Evolutionary conservation across 2,888 invertebrate genomes (phyloP).

Genomic region (Geophilus truncorum): DNA sequence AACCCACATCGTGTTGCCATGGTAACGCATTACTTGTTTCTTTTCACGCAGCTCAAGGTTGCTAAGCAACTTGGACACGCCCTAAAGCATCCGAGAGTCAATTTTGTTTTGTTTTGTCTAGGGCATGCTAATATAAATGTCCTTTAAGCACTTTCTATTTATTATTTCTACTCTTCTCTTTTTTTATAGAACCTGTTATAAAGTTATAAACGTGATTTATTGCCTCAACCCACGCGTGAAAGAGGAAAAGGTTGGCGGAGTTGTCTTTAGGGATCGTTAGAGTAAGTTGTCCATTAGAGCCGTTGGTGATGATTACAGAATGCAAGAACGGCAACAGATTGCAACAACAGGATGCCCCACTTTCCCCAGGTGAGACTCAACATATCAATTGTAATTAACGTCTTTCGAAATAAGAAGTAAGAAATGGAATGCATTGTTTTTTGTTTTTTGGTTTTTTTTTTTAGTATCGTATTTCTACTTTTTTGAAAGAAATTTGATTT

Average conservation of each 20-base stretch:
- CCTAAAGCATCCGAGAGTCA: neutral
- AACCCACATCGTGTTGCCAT: neutral
- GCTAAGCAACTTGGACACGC: neutral
- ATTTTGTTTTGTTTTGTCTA: neutral
- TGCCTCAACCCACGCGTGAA: no score
- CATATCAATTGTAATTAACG: neutral
- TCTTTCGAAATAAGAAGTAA: neutral
- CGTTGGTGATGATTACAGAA: neutral
- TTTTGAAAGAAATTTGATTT: no score
- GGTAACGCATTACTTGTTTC: neutral
- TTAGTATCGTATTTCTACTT: no score
- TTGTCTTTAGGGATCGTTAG: no score
- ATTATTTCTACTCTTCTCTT: no score
- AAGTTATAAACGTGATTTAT: no score
- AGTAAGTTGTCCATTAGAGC: neutral
- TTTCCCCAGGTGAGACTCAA: slow-evolving; percentile 1
- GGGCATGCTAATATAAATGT: no score
- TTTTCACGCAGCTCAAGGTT: neutral
- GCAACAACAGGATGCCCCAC: slow-evolving; percentile 4
- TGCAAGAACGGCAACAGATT: neutral
- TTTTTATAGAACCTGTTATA: neutral
- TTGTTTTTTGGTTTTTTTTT: no score
- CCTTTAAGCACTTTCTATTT: no score
- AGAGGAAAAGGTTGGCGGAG: no score
- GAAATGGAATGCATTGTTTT: no score